Percentiles rank a stretch among this genome's conserved stretches.
Conservation (phyloP, 2,797 vertebrate species). For the Enteromius treurensis region DNA sequence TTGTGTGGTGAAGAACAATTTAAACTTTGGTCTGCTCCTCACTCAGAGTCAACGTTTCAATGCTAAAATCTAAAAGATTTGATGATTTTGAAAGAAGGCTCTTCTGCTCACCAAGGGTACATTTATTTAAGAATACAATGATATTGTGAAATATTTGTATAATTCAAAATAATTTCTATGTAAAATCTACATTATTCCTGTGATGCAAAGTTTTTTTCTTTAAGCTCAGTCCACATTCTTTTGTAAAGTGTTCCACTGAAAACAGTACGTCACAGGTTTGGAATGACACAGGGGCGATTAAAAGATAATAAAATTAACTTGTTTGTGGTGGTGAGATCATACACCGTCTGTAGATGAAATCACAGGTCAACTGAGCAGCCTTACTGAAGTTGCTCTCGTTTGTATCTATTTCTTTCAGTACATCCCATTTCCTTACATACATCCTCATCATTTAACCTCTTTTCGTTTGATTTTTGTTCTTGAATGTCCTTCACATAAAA, state of each 20-base stretch:
- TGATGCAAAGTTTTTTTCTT: neutral
- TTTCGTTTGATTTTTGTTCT: constrained; percentile 25
- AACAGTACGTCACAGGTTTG: neutral
- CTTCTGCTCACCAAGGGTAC: neutral
- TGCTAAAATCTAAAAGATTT: neutral
- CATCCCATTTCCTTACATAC: constrained; percentile 26
- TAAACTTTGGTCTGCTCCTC: neutral
- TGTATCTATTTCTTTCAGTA: constrained; percentile 37
- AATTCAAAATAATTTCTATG: neutral
- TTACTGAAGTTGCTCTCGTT: neutral
- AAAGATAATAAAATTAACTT: neutral
- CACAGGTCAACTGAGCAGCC: neutral
- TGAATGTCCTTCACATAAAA: constrained; percentile 53
- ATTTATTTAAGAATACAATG: neutral
- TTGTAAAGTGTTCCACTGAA: neutral
- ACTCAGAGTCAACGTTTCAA: neutral
- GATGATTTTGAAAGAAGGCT: neutral
- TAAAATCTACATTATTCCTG: neutral
- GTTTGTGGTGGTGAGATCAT: neutral
- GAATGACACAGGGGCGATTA: neutral
- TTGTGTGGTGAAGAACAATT: neutral
- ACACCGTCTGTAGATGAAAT: neutral
- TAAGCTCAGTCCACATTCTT: neutral
- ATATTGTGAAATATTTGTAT: neutral
- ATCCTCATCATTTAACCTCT: constrained; percentile 23